These are phyloP conservation scores for Poliocrania exsul DNA, from an alignment of 2,797 vertebrate genomes.

Conservation along the genomic window DNA sequence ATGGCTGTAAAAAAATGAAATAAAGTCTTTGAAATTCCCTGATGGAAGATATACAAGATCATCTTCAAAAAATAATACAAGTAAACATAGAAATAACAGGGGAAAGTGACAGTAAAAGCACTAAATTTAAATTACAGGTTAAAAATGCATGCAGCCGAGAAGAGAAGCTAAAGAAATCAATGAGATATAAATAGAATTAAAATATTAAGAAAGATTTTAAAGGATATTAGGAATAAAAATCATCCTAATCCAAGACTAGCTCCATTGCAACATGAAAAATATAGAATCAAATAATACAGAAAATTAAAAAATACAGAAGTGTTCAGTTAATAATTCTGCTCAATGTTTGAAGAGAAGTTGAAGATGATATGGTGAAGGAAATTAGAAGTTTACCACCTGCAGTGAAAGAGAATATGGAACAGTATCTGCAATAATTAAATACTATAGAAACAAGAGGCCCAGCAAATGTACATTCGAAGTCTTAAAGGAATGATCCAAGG, in stretches of 20 bases:
- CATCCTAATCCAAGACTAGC: background rate
- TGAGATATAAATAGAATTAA: slow-evolving; percentile 6
- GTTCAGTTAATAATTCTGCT: slow-evolving; percentile 26
- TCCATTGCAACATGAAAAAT: background rate
- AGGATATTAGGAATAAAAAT: slow-evolving; percentile 2
- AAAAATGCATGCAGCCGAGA: background rate
- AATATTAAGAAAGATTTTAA: slow-evolving; percentile 8
- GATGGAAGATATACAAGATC: background rate
- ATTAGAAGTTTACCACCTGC: slow-evolving; percentile 21
- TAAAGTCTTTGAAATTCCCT: background rate
- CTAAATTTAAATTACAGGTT: slow-evolving; percentile 38
- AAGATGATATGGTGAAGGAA: background rate
- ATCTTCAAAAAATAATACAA: background rate
- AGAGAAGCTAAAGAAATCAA: background rate
- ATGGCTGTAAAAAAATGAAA: background rate
- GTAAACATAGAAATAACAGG: slow-evolving; percentile 12
- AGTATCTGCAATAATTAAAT: slow-evolving; percentile 16
- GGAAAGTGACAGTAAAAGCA: background rate
- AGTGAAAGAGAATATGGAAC: slow-evolving; percentile 15
- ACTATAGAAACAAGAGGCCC: background rate
- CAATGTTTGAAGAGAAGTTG: slow-evolving; percentile 4
- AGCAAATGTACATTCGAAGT: background rate
- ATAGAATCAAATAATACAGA: slow-evolving; percentile 8
- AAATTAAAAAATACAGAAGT: background rate
- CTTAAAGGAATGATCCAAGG: background rate